Conservation (phyloP, 2,888 invertebrate species). For the Sicus ferrugineus region DNA sequence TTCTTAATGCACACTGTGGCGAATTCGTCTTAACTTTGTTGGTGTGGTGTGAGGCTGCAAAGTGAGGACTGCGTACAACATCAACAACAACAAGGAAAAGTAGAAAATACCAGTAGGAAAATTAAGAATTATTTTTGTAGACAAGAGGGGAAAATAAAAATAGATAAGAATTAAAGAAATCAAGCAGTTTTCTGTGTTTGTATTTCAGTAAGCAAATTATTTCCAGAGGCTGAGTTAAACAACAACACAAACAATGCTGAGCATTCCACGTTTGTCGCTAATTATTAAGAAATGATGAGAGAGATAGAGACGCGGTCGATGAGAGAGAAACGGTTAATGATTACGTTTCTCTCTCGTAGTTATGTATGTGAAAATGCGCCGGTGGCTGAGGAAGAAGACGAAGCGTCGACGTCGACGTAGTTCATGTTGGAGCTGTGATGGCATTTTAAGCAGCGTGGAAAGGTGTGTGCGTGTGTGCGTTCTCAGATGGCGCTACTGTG, state of each 20-base stretch:
- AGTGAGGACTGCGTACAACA: too few relatives aligned
- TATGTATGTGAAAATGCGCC: too few relatives aligned
- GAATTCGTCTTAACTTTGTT: slow-evolving; percentile 8
- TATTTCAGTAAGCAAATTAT: too few relatives aligned
- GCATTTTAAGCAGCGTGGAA: neutral
- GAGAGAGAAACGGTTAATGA: neutral
- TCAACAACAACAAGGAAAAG: too few relatives aligned
- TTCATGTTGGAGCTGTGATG: neutral
- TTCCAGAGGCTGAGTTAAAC: too few relatives aligned
- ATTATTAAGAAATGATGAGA: neutral
- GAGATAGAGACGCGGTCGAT: neutral
- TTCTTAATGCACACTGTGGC: slow-evolving; percentile 15
- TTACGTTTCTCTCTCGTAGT: neutral
- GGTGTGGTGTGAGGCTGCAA: too few relatives aligned
- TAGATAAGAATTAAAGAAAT: neutral
- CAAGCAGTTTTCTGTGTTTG: too few relatives aligned
- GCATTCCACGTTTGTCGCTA: neutral
- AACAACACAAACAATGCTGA: neutral
- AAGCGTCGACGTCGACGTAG: neutral
- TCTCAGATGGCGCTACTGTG: slow-evolving; percentile 10
- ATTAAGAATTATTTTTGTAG: too few relatives aligned
- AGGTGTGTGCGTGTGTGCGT: neutral
- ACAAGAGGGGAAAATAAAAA: too few relatives aligned
- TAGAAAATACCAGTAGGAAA: too few relatives aligned
- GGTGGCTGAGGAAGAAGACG: neutral